phyloP scores from a whole-genome alignment of 2,113 vertebrate species.

The Lasiurus borealis region DNA sequence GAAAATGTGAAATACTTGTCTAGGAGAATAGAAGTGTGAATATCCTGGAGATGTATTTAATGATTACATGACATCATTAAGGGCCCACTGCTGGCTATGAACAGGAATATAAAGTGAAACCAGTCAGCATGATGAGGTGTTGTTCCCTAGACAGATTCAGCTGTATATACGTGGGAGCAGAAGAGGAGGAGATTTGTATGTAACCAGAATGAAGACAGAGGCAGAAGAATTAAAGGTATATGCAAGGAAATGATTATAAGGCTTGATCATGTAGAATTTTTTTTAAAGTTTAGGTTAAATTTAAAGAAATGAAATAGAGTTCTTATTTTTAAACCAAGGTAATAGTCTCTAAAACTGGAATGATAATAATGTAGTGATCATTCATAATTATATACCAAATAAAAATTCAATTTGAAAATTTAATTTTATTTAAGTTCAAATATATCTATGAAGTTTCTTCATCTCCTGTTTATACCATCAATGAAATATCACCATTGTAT shows the following conservation, averaged over 20 bases:
- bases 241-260: background rate
- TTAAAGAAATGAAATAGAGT: conserved; percentile 2
- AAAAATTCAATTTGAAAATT: background rate
- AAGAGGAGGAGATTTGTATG: background rate
- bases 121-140: background rate
- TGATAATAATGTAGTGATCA: background rate
- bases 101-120: background rate
- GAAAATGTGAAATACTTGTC: background rate
- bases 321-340: background rate
- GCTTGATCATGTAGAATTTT: background rate
- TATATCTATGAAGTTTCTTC: background rate
- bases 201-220: background rate
- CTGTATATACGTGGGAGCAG: background rate
- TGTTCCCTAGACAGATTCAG: background rate
- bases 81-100: background rate
- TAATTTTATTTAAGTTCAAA: conserved; percentile 42
- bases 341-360: background rate
- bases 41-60: background rate
- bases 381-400: background rate
- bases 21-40: background rate
- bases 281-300: background rate
- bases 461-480: background rate
- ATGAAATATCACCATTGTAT: background rate
- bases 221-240: background rate
- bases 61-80: background rate